phyloP scores from a whole-genome alignment of 2,797 vertebrate genomes.

The Acanthopagrus latus region DNA sequence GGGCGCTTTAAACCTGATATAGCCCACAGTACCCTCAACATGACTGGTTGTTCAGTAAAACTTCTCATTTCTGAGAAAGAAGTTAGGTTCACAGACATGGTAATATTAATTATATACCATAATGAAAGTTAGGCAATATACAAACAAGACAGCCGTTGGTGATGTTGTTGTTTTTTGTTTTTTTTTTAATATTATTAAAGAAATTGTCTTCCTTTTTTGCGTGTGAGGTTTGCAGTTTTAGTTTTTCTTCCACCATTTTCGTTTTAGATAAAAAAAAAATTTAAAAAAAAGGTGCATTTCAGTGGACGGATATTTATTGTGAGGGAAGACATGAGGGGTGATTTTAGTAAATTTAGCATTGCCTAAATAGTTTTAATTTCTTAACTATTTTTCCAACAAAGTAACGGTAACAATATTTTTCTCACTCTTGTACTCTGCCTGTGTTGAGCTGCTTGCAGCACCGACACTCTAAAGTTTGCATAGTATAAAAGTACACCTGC shows the following conservation, averaged over 20 bases:
- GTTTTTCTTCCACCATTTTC: conserved; percentile 17
- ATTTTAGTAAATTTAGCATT: conserved; percentile 25
- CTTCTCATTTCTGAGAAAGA: conserved; percentile 38
- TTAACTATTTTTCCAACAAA: conserved; percentile 50
- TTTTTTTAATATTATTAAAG: conserved; percentile 22
- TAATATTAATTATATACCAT: conserved; percentile 33
- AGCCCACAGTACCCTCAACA: conserved; percentile 31
- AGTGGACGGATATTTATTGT: conserved; percentile 41
- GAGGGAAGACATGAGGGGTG: background rate
- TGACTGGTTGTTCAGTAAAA: conserved; percentile 22
- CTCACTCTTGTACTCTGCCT: conserved; percentile 11
- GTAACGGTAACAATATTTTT: conserved; percentile 39
- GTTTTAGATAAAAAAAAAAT: background rate
- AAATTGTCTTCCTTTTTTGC: conserved; percentile 74
- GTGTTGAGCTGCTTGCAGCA: conserved; percentile 27
- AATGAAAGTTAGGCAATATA: conserved; percentile 43
- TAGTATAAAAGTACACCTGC: conserved; percentile 1
- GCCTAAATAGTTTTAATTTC: conserved; percentile 46
- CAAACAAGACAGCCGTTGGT: conserved; percentile 37
- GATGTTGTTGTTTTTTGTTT: conserved; percentile 25
- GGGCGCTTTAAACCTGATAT: conserved; percentile 42
- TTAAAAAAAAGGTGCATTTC: no score
- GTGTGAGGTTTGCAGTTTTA: conserved; percentile 52
- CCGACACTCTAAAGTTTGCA: conserved; percentile 13
- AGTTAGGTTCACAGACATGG: conserved; percentile 35